A percentile compares a stretch with the other conserved stretches of the same genome.
phyloP scores from a whole-genome alignment of 2,113 vertebrate genomes.

The Laterallus jamaicensis region DNA sequence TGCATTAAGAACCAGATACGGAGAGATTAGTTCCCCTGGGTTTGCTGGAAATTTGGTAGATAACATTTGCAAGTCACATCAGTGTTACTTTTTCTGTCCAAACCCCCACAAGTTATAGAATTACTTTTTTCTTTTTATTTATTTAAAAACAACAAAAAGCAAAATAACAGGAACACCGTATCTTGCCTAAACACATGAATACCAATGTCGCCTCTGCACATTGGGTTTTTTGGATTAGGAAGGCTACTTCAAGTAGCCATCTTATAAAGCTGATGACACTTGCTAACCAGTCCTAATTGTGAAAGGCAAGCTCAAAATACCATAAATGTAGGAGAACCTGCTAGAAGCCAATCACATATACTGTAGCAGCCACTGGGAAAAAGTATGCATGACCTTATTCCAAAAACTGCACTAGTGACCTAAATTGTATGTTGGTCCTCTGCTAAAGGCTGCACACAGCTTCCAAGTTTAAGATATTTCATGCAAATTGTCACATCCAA shows the following conservation, averaged over 20 bases:
- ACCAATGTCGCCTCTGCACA: neutral
- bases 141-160: neutral
- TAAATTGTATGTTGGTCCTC: neutral
- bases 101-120: accelerated
- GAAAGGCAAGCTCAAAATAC: neutral
- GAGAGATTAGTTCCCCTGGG: neutral
- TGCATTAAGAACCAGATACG: neutral
- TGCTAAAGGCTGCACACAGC: neutral
- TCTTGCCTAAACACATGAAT: neutral
- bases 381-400: neutral
- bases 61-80: neutral
- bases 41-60: neutral
- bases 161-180: neutral
- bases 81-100: neutral
- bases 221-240: neutral
- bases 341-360: neutral
- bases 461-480: neutral
- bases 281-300: neutral
- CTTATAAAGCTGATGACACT: neutral
- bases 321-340: neutral
- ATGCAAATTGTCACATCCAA: neutral
- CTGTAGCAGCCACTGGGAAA: neutral
- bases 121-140: neutral
- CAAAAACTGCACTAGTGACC: neutral
- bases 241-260: neutral